Conservation (phyloP, 1,140 invertebrate species). For the Anoplophora glabripennis region DNA sequence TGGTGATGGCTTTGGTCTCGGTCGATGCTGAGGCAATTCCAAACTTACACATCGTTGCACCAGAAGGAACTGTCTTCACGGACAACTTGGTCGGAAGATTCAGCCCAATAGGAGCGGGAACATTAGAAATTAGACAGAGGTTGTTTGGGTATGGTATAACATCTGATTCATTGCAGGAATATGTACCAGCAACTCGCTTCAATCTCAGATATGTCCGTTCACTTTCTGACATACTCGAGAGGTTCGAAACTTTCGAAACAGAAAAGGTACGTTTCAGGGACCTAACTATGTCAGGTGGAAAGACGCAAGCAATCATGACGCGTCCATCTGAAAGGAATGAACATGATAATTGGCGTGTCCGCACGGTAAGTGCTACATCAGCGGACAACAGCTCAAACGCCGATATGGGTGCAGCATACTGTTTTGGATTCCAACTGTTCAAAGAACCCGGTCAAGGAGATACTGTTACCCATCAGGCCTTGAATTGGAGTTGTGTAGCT, state of each 20-base stretch:
- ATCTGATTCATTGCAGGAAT: too few species aligned
- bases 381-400: slow-evolving; percentile 23
- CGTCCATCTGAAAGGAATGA: slow-evolving; percentile 22
- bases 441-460: slow-evolving; percentile 21
- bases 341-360: slow-evolving; percentile 10
- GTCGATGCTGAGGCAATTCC: slow-evolving; percentile 24
- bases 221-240: too few species aligned
- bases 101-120: slow-evolving; percentile 20
- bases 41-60: slow-evolving; percentile 28
- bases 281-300: slow-evolving; percentile 17
- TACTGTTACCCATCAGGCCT: too few species aligned
- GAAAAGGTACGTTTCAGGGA: slow-evolving; percentile 32
- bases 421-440: slow-evolving; percentile 29
- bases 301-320: slow-evolving; percentile 26
- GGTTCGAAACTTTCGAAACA: slow-evolving; percentile 28
- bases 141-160: too few species aligned
- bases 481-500: too few species aligned
- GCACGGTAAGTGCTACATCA: slow-evolving; percentile 19
- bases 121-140: too few species aligned
- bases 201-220: slow-evolving; percentile 29
- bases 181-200: slow-evolving; percentile 34
- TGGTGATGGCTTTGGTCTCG: slow-evolving; percentile 28
- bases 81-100: slow-evolving; percentile 24
- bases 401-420: slow-evolving; percentile 21
- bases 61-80: slow-evolving; percentile 13